Percentiles rank a stretch among this genome's conserved stretches.
These are phyloP conservation scores for Clinocottus analis DNA, from an alignment of 2,113 vertebrate species.

Conservation along the genomic window DNA sequence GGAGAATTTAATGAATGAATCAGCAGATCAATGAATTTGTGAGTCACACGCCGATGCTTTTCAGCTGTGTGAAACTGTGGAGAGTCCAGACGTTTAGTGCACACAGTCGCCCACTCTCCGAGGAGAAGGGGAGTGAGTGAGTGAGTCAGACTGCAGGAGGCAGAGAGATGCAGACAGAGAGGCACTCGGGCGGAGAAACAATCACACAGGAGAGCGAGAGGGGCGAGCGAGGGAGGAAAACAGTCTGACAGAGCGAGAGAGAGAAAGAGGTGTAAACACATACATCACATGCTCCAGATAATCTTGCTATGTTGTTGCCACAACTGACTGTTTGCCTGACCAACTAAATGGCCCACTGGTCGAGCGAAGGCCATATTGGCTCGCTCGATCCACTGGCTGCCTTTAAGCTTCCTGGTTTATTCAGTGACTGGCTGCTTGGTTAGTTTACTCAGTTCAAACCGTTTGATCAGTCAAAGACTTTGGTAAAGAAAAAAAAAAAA, in stretches of 20 bases:
- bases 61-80: not conserved
- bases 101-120: not conserved
- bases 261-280: slow-evolving; percentile 48
- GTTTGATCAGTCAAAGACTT: not conserved
- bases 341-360: slow-evolving; percentile 24
- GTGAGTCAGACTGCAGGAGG: slow-evolving; percentile 48
- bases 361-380: slow-evolving; percentile 20
- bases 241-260: not conserved
- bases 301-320: slow-evolving; percentile 51
- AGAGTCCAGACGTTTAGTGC: slow-evolving; percentile 42
- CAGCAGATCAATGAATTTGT: slow-evolving; percentile 41
- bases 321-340: slow-evolving; percentile 33
- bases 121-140: slow-evolving; percentile 16
- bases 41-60: slow-evolving; percentile 33
- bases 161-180: slow-evolving; percentile 2
- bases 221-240: slow-evolving; percentile 7
- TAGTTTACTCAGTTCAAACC: not conserved
- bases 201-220: slow-evolving; percentile 3
- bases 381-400: not conserved
- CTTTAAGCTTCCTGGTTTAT: not conserved
- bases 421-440: not conserved
- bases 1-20: slow-evolving; percentile 59
- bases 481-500: no score
- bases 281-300: slow-evolving; percentile 69
- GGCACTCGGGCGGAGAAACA: slow-evolving; percentile 52